Evolutionary conservation across 2,888 invertebrate genomes (phyloP), one percentile per base, ranked within the genome.

Genomic region (Macaria liturata): DNA sequence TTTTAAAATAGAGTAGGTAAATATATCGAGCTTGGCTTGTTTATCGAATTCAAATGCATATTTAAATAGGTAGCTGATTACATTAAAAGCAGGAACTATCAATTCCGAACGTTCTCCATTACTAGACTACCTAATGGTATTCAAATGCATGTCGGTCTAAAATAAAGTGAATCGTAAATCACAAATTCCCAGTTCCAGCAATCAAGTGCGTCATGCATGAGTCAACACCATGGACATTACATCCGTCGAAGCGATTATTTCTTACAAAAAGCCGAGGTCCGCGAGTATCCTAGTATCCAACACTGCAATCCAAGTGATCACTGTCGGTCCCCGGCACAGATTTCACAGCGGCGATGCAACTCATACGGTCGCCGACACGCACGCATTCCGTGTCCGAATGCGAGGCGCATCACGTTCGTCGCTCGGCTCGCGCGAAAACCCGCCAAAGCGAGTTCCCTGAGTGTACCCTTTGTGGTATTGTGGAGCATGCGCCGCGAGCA

Each of bases 291-390:
- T 81, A 84, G 71, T 73, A 90, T 89, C 88, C 89, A 86, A 85
- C 91, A 91, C 91, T 91, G 91, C 91, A 91, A 91, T 91, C 91
- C 91, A 91, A 89, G 83, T 83, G 83, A 82, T 83, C 82, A 82
- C 80, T 78, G 78, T 75, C 77, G 76, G 80, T 78, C 76, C 73
- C 75, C 71, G 80, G 70, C 64, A 83, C 84, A 83, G 86, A 85
- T 87, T 84, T 84, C 83, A 82, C 83, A 79, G 83, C 77, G 80
- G 73, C 80, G 76, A 71, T 75, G 72, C 70, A 74, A 76, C 78
- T 78, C 78, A 75, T 78, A 76, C 69, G 69, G 64, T 56, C 52
- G 59, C 65, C 72, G 71, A 75, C 86, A 83, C 80, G 86, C 81
- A 80, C 83, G 81, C 88, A 86, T 87, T 81, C 86, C 86, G 76